These are phyloP conservation scores for Globicephala melas DNA, from an alignment of 2,113 vertebrate genomes.

Conservation along the genomic window DNA sequence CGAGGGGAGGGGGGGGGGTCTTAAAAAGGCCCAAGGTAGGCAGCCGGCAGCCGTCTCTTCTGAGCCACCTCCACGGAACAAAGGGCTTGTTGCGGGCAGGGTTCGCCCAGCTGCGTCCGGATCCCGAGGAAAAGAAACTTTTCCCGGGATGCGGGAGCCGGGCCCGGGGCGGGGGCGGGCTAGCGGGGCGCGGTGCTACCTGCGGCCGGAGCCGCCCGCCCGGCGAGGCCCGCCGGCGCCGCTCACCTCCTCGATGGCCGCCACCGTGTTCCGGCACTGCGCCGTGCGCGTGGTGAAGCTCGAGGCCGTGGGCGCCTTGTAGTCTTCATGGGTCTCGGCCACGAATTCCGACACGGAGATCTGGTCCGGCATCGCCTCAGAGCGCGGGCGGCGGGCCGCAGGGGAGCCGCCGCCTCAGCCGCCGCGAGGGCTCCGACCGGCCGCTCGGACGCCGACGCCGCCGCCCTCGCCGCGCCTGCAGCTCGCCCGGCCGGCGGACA, in stretches of 20 bases:
- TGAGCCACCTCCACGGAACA: slow-evolving; percentile 64
- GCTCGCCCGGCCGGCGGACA: slow-evolving; percentile 59
- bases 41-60: neutral
- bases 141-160: neutral
- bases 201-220: neutral
- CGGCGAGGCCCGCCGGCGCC: neutral
- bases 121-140: slow-evolving; percentile 48
- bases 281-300: slow-evolving; percentile 93
- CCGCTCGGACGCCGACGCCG: neutral
- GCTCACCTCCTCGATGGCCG: slow-evolving; percentile 93
- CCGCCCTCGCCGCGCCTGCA: slow-evolving; percentile 8
- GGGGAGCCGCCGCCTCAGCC: slow-evolving; percentile 17
- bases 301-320: slow-evolving; percentile 95
- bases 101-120: slow-evolving; percentile 2
- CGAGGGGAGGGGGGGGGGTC: neutral
- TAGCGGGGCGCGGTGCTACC: slow-evolving; percentile 9
- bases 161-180: neutral
- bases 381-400: slow-evolving; percentile 51
- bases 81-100: slow-evolving; percentile 58
- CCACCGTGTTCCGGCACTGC: slow-evolving; percentile 92
- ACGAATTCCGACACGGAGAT: slow-evolving; percentile 93
- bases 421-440: slow-evolving; percentile 36
- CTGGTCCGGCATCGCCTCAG: slow-evolving; percentile 89
- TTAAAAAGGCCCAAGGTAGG: slow-evolving; percentile 14
- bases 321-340: slow-evolving; percentile 94